These are phyloP conservation scores for Chlorops oryzae DNA, from an alignment of 1,140 invertebrate genomes.

Conservation along the genomic window DNA sequence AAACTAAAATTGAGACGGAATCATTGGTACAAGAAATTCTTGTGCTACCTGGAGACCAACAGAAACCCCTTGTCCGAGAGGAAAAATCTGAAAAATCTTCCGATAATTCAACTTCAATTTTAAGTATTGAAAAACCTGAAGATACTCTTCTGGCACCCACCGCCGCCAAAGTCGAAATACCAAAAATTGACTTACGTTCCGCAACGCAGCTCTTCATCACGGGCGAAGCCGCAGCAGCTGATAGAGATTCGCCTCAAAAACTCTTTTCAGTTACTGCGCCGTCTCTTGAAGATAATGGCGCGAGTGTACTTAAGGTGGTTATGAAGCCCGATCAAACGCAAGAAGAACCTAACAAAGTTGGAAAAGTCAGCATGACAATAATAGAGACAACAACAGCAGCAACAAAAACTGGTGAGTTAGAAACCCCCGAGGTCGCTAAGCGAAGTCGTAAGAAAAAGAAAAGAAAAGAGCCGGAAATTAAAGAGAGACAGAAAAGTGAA, in stretches of 20 bases:
- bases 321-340: conserved; percentile 12
- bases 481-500: conserved; percentile 27
- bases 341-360: conserved; percentile 13
- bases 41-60: no score
- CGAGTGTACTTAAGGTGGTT: conserved; percentile 31
- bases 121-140: no score
- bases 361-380: conserved; percentile 39
- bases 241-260: conserved; percentile 20
- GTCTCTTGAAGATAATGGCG: conserved; percentile 30
- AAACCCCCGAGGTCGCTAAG: conserved; percentile 28
- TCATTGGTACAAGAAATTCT: no score
- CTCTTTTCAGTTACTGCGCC: conserved; percentile 37
- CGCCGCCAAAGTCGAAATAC: no score
- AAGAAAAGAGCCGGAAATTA: conserved; percentile 33
- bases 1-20: no score
- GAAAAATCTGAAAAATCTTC: no score
- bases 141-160: no score
- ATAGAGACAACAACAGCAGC: conserved; percentile 26
- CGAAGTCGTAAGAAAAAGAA: conserved; percentile 48
- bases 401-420: conserved; percentile 2
- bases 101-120: no score
- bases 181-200: conserved; percentile 27
- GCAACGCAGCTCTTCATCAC: conserved; percentile 41
- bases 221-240: conserved; percentile 26
- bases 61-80: no score